phyloP scores from a whole-genome alignment of 2,797 vertebrate species.

The Balearica regulorum region DNA sequence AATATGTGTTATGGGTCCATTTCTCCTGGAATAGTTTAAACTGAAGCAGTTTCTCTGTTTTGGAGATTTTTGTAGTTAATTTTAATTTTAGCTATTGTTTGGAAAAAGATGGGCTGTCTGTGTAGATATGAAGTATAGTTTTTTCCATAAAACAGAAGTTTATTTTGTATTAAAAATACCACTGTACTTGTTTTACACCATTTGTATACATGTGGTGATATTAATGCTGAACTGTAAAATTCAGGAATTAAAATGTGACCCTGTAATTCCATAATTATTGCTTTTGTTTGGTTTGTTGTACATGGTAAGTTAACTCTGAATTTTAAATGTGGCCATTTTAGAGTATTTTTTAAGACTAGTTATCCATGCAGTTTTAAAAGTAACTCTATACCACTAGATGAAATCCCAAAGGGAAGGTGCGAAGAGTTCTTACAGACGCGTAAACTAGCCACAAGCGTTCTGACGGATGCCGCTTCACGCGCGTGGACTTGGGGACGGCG shows the following conservation, averaged over 20 bases:
- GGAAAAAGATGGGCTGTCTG: conserved; percentile 83
- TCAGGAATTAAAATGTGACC: conserved; percentile 98
- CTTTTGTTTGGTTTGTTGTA: conserved; percentile 78
- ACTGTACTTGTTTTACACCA: conserved; percentile 94
- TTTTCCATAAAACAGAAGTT: conserved; percentile 87
- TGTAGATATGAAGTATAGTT: conserved; percentile 86
- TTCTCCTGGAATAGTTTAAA: conserved; percentile 81
- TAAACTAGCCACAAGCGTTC: not conserved
- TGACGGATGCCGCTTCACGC: not conserved
- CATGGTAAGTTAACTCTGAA: conserved; percentile 37
- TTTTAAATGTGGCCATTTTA: conserved; percentile 50
- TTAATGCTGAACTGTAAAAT: conserved; percentile 87
- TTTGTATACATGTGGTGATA: conserved; percentile 97
- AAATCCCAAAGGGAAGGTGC: not conserved
- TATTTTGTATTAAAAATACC: conserved; percentile 97
- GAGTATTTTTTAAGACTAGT: conserved; percentile 6
- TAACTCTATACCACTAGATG: not conserved
- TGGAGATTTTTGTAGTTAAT: conserved; percentile 82
- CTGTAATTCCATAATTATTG: conserved; percentile 83
- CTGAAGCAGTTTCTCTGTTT: conserved; percentile 76
- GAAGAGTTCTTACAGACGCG: not conserved
- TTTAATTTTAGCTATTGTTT: conserved; percentile 82
- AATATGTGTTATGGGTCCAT: conserved; percentile 77
- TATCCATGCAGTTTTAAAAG: not conserved
- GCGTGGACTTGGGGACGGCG: not conserved